Evolutionary conservation across 2,113 vertebrate species (phyloP).

Genomic region (Eira barbara): DNA sequence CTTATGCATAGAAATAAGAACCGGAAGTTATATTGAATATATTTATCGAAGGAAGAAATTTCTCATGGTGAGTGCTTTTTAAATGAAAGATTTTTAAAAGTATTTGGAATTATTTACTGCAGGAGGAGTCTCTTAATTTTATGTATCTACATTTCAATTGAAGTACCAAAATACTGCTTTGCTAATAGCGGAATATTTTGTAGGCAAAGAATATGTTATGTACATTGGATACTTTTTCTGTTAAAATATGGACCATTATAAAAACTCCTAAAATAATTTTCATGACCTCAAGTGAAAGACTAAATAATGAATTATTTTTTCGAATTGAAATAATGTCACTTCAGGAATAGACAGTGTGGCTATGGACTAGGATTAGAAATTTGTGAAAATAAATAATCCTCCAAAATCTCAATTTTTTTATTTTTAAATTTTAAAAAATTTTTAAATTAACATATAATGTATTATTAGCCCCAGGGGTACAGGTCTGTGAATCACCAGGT

Average conservation of each 20-base stretch:
- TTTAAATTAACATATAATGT: no score
- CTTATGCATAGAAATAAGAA: not conserved
- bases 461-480: no score
- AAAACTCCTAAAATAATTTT: not conserved
- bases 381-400: not conserved
- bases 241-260: not conserved
- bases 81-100: not conserved
- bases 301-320: not conserved
- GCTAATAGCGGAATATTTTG: not conserved
- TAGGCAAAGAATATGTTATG: not conserved
- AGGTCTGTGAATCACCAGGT: no score
- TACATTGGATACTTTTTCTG: not conserved
- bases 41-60: not conserved
- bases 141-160: not conserved
- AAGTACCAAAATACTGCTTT: not conserved
- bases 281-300: not conserved
- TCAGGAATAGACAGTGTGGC: not conserved
- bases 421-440: no score
- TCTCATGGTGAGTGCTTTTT: not conserved
- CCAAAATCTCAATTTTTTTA: not conserved
- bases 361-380: not conserved
- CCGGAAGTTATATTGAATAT: not conserved
- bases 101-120: not conserved
- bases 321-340: not conserved
- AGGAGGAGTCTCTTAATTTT: not conserved